Evolutionary conservation across 2,888 invertebrate species (phyloP).

Genomic region (Eristalis intricaria): DNA sequence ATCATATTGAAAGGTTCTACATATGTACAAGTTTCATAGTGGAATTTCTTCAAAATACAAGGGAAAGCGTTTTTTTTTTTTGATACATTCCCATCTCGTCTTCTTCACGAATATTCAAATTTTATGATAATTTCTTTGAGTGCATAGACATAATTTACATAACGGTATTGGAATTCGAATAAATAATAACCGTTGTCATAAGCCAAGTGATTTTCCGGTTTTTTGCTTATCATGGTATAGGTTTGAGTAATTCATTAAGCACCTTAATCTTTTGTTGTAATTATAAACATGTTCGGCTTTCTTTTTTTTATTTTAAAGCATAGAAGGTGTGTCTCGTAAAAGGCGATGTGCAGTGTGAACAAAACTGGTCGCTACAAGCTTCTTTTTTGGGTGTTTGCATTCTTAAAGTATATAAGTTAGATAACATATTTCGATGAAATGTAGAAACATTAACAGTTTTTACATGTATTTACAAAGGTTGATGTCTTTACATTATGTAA

Average conservation of each 20-base stretch:
- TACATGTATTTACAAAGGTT: no score
- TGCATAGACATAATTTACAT: conserved; percentile 14
- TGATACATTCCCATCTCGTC: neutral
- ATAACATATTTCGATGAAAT: no score
- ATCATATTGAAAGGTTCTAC: no score
- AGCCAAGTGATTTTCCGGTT: conserved; percentile 9
- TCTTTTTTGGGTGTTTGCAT: no score
- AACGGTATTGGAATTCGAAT: conserved; percentile 23
- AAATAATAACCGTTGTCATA: conserved; percentile 26
- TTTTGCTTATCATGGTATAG: neutral
- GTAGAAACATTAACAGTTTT: no score
- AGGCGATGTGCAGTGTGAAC: no score
- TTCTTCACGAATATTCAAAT: conserved; percentile 24
- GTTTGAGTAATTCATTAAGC: neutral
- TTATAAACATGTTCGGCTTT: neutral
- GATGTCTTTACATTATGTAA: no score
- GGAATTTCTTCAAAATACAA: neutral
- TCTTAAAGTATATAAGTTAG: no score
- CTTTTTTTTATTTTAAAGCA: neutral
- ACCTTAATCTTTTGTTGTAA: neutral
- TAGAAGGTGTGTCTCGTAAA: neutral
- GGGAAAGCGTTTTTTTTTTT: conserved; percentile 7
- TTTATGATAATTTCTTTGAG: conserved; percentile 22
- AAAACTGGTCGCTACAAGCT: no score
- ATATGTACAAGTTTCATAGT: neutral